Percentiles rank a stretch among this genome's conserved stretches.
Conservation (phyloP, 1,140 invertebrate genomes). For the Battus philenor region DNA sequence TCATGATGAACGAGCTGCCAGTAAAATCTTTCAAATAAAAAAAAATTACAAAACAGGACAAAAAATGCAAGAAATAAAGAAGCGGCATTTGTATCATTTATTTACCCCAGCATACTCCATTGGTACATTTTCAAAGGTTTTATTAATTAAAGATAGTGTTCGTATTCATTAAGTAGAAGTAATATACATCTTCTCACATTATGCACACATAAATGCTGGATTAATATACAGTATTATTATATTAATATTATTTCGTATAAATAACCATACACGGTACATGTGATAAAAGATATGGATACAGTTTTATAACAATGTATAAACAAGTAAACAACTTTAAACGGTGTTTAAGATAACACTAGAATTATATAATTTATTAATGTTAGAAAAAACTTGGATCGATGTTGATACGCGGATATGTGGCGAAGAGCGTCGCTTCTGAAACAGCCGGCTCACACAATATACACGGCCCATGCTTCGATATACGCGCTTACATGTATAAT, state of each 20-base stretch:
- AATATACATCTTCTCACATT: slow-evolving; percentile 66
- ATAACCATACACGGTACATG: slow-evolving; percentile 58
- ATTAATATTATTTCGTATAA: slow-evolving; percentile 64
- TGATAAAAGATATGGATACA: slow-evolving; percentile 67
- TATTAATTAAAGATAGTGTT: slow-evolving; percentile 48
- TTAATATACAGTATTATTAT: slow-evolving; percentile 56
- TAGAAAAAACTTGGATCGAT: slow-evolving; percentile 59
- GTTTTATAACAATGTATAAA: slow-evolving; percentile 69
- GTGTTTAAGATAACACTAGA: slow-evolving; percentile 62
- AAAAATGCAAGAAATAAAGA: slow-evolving; percentile 66
- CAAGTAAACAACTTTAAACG: slow-evolving; percentile 67
- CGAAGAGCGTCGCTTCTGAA: slow-evolving; percentile 47
- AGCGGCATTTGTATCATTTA: slow-evolving; percentile 72
- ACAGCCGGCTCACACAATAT: slow-evolving; percentile 40
- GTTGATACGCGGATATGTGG: slow-evolving; percentile 65
- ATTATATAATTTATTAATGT: slow-evolving; percentile 42
- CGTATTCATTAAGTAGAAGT: slow-evolving; percentile 49
- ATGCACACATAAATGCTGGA: slow-evolving; percentile 61
- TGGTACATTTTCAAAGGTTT: slow-evolving; percentile 71
- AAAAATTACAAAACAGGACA: too few species aligned
- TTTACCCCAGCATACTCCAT: slow-evolving; percentile 67
- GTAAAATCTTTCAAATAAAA: too few species aligned
- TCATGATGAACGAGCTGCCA: too few species aligned
- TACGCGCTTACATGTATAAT: slow-evolving; percentile 28
- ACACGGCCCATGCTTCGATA: slow-evolving; percentile 46